These are phyloP conservation scores for Siderastrea siderea DNA, from an alignment of 92 coral and sea anemone species.

Conservation along the genomic window DNA sequence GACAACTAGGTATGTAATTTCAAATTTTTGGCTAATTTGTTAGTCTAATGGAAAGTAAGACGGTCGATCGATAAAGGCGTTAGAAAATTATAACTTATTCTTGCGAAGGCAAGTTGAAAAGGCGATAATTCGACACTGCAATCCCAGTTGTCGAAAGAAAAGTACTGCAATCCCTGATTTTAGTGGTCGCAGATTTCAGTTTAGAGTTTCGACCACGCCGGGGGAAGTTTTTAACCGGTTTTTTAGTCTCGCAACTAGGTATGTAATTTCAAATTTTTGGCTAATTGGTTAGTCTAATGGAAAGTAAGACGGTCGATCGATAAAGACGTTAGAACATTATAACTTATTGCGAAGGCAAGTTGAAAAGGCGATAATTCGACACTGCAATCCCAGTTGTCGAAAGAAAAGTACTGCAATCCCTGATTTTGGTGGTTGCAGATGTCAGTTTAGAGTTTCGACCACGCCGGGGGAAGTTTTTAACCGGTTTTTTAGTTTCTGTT, in stretches of 20 bases:
- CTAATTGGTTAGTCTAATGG: not conserved
- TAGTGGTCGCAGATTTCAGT: not conserved
- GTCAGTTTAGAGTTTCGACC: not conserved
- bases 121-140: not conserved
- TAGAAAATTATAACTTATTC: not conserved
- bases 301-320: not conserved
- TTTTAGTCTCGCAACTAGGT: not conserved
- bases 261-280: not conserved
- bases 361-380: not conserved
- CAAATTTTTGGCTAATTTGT: not conserved
- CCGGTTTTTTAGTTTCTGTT: too few relatives aligned
- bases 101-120: not conserved
- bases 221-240: too few relatives aligned
- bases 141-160: not conserved
- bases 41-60: not conserved
- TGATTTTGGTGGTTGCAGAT: not conserved
- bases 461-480: too few relatives aligned
- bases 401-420: not conserved
- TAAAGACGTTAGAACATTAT: not conserved
- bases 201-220: not conserved
- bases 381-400: not conserved
- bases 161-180: not conserved
- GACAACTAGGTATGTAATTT: not conserved
- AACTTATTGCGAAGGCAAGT: not conserved
- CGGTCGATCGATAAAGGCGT: not conserved